phyloP scores from a whole-genome alignment of 64 coral and sea anemone genomes.

The Catalaphyllia jardinei region DNA sequence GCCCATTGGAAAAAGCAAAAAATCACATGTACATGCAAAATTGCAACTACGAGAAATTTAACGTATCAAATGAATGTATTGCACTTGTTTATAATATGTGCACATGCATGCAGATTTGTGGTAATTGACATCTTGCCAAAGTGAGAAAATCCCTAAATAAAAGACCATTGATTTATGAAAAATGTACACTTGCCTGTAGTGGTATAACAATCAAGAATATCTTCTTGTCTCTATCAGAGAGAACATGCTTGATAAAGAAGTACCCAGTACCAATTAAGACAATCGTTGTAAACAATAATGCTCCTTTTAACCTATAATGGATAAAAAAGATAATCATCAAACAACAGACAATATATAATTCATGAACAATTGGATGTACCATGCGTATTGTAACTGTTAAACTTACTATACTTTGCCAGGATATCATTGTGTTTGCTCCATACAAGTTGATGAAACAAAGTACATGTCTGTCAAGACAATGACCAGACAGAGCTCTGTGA shows the following conservation, averaged over 20 bases:
- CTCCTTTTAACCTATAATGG: conserved; percentile 84
- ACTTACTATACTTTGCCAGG: too few relatives aligned
- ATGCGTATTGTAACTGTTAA: too few relatives aligned
- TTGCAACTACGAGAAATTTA: neutral
- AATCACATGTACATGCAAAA: neutral
- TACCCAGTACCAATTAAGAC: conserved; percentile 96
- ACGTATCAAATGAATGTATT: too few relatives aligned
- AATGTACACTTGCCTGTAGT: conserved; percentile 69
- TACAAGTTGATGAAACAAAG: too few relatives aligned
- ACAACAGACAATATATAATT: too few relatives aligned
- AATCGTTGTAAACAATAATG: conserved; percentile 90
- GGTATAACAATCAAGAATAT: conserved; percentile 98
- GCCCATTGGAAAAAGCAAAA: too few relatives aligned
- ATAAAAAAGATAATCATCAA: neutral
- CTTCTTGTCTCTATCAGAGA: conserved; percentile 93
- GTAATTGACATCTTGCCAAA: neutral
- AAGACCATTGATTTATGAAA: neutral
- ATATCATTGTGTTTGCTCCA: too few relatives aligned
- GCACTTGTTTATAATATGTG: neutral
- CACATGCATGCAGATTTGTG: neutral
- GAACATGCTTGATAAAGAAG: conserved; percentile 98
- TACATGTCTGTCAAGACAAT: too few relatives aligned
- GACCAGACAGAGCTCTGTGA: too few relatives aligned
- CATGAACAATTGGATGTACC: too few relatives aligned
- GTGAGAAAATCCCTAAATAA: neutral